Conservation (phyloP, 1,140 invertebrate genomes). For the Physella acuta region DNA sequence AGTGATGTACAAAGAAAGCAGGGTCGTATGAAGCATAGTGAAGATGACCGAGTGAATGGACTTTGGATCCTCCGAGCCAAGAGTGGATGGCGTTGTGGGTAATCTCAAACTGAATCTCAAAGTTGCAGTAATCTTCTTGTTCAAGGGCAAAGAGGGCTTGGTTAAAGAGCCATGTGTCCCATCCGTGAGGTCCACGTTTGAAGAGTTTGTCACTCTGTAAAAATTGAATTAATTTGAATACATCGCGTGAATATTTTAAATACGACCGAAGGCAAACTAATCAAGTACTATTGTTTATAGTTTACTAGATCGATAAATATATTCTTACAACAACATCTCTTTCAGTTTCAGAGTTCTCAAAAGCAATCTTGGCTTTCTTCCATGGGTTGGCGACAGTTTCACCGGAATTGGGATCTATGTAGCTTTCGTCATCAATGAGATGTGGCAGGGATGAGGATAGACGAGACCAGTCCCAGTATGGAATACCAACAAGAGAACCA, state of each 20-base stretch:
- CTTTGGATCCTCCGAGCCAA: slow-evolving; percentile 31
- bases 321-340: slow-evolving; percentile 10
- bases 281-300: no score
- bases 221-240: no score
- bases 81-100: slow-evolving; percentile 32
- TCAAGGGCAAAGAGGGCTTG: slow-evolving; percentile 32
- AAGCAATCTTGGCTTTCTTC: slow-evolving; percentile 22
- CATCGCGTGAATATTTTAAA: no score
- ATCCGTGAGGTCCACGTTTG: slow-evolving; percentile 24
- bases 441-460: not conserved
- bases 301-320: no score
- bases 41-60: slow-evolving; percentile 31
- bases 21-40: slow-evolving; percentile 37
- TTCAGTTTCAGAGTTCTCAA: slow-evolving; percentile 8
- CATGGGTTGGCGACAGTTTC: slow-evolving; percentile 26
- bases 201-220: slow-evolving; percentile 9
- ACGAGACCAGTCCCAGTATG: slow-evolving; percentile 34
- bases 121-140: slow-evolving; percentile 37
- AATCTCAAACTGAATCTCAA: slow-evolving; percentile 37
- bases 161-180: slow-evolving; percentile 31
- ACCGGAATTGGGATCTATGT: not conserved
- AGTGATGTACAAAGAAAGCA: slow-evolving; percentile 32
- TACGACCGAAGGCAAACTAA: no score
- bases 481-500: slow-evolving; percentile 31
- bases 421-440: not conserved